phyloP scores from a whole-genome alignment of 2,797 vertebrate species.

The Holocentrus rufus region DNA sequence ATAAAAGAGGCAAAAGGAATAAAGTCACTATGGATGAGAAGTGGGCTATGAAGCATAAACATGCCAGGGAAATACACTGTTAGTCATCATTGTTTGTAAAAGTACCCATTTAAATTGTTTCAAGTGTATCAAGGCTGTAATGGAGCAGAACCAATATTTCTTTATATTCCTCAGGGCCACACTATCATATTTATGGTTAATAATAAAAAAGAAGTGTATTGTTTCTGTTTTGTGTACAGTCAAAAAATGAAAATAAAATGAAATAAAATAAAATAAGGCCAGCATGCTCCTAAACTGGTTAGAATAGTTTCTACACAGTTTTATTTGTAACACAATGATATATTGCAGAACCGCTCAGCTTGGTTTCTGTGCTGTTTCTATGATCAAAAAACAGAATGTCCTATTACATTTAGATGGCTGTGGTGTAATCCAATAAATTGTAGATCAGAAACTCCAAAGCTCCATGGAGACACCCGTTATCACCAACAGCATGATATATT shows the following conservation, averaged over 20 bases:
- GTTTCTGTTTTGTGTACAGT: constrained; percentile 1
- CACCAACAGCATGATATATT: too few relatives aligned
- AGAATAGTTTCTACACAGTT: too few relatives aligned
- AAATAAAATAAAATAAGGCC: background rate
- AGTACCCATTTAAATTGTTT: constrained; percentile 22
- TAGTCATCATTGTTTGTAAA: constrained; percentile 15
- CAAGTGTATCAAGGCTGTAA: background rate
- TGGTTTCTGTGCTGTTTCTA: too few relatives aligned
- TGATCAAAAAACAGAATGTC: too few relatives aligned
- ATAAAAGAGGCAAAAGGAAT: constrained; percentile 8
- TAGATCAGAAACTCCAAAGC: too few relatives aligned
- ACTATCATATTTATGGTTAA: constrained; percentile 17
- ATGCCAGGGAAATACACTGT: background rate
- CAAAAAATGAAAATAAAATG: background rate
- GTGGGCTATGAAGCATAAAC: constrained; percentile 9
- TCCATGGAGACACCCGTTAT: too few relatives aligned
- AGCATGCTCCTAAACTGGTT: too few relatives aligned
- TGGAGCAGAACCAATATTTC: background rate
- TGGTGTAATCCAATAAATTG: too few relatives aligned
- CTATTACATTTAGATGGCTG: too few relatives aligned
- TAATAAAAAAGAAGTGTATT: constrained; percentile 10
- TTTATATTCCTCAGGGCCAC: background rate
- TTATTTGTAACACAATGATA: too few relatives aligned
- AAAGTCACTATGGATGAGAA: constrained; percentile 22
- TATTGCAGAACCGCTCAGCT: too few relatives aligned